phyloP scores from a whole-genome alignment of 2,888 invertebrate genomes.

The Myopa testacea region DNA sequence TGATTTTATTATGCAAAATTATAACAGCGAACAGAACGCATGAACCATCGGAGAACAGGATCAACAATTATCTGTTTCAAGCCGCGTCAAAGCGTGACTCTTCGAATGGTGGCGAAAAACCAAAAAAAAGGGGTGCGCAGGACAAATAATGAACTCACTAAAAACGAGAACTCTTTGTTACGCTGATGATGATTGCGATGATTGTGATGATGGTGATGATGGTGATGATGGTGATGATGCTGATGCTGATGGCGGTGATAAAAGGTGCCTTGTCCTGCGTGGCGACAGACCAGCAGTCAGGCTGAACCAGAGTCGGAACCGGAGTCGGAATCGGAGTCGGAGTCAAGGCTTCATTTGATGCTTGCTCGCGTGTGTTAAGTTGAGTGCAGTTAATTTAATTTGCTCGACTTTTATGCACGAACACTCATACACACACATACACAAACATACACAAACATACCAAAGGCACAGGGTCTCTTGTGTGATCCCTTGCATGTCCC shows the following conservation, averaged over 20 bases:
- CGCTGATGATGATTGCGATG: too few species aligned
- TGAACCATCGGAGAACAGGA: constrained; percentile 27
- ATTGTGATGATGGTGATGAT: too few species aligned
- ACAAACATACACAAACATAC: too few species aligned
- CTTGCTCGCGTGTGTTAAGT: constrained; percentile 40
- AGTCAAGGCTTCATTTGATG: constrained; percentile 53
- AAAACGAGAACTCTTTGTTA: too few species aligned
- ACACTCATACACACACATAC: constrained; percentile 40
- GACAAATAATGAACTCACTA: constrained; percentile 22
- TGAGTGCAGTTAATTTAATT: constrained; percentile 56
- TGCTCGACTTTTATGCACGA: constrained; percentile 56
- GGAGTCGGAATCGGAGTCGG: background rate
- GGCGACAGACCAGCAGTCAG: constrained; percentile 4
- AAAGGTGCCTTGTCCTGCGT: background rate
- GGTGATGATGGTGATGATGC: background rate
- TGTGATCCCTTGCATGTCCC: constrained; percentile 45
- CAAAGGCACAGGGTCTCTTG: background rate
- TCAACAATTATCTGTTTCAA: constrained; percentile 26
- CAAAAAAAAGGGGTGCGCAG: constrained; percentile 16
- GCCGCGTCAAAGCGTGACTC: constrained; percentile 5
- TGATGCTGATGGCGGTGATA: background rate
- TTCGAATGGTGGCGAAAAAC: constrained; percentile 36
- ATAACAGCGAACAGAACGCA: constrained; percentile 32
- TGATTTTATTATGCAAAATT: constrained; percentile 59
- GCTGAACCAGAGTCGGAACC: background rate